Evolutionary conservation across 2,888 invertebrate genomes (phyloP).

Genomic region (Volucella zonaria): DNA sequence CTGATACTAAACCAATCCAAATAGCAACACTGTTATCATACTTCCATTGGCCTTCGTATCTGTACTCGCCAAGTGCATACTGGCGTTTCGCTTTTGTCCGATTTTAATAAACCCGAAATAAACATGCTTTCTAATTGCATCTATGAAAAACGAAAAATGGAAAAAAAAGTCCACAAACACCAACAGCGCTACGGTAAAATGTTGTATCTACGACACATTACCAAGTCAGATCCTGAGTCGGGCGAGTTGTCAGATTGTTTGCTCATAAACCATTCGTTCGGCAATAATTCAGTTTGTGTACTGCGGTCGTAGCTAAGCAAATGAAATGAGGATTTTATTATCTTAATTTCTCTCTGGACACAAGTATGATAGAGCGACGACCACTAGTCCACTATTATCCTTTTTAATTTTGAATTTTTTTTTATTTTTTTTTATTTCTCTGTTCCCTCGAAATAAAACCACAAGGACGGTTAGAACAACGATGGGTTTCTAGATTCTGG

Average conservation of each 20-base stretch:
- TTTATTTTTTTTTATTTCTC: slow-evolving; percentile 14
- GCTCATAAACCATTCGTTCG: slow-evolving; percentile 62
- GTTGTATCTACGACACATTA: neutral
- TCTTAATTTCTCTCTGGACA: slow-evolving; percentile 70
- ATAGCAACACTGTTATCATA: no score
- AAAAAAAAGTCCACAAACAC: slow-evolving; percentile 5
- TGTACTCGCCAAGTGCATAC: neutral
- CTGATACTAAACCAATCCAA: no score
- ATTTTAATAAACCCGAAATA: slow-evolving; percentile 72
- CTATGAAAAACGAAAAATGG: neutral
- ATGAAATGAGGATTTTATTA: slow-evolving; percentile 73
- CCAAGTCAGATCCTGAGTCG: no score
- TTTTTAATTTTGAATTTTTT: slow-evolving; percentile 42
- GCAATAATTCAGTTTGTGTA: slow-evolving; percentile 67
- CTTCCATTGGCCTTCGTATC: neutral
- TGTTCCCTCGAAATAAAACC: slow-evolving; percentile 29
- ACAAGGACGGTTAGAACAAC: slow-evolving; percentile 29
- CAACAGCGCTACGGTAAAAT: neutral
- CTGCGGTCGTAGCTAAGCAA: slow-evolving; percentile 64
- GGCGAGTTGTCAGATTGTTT: slow-evolving; percentile 49
- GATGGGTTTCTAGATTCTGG: neutral
- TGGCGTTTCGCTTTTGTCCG: slow-evolving; percentile 53
- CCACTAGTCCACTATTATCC: slow-evolving; percentile 45
- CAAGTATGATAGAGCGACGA: slow-evolving; percentile 38
- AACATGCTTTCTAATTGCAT: slow-evolving; percentile 71